Evolutionary conservation across 2,888 invertebrate species (phyloP).

Genomic region (Cybosia mesomella): DNA sequence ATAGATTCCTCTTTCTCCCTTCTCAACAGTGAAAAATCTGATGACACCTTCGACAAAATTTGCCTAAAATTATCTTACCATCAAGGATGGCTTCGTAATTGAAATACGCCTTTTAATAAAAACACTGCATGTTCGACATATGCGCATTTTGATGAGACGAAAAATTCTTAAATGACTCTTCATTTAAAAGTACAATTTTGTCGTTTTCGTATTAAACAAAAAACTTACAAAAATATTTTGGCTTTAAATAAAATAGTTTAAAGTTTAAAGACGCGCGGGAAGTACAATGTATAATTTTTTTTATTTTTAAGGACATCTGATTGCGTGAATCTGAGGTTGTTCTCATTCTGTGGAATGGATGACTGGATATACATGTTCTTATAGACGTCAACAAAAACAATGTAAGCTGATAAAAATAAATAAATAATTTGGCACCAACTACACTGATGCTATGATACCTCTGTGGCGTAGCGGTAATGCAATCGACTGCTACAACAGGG

Average conservation of each 20-base stretch:
- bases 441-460: too few relatives aligned
- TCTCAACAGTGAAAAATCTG: slow-evolving; percentile 57
- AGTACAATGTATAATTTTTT: slow-evolving; percentile 21
- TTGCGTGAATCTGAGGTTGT: slow-evolving; percentile 9
- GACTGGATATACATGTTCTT: background rate
- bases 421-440: too few relatives aligned
- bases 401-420: background rate
- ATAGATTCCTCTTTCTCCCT: too few relatives aligned
- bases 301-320: slow-evolving; percentile 32
- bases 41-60: slow-evolving; percentile 66
- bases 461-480: too few relatives aligned
- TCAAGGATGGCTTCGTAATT: slow-evolving; percentile 71
- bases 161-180: slow-evolving; percentile 69
- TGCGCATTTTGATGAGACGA: slow-evolving; percentile 73
- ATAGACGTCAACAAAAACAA: background rate
- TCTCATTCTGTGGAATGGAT: background rate
- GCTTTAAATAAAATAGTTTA: slow-evolving; percentile 48
- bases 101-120: slow-evolving; percentile 59
- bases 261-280: slow-evolving; percentile 33
- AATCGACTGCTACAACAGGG: too few relatives aligned
- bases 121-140: slow-evolving; percentile 51
- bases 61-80: slow-evolving; percentile 72
- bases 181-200: slow-evolving; percentile 73
- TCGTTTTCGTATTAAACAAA: slow-evolving; percentile 33
- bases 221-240: slow-evolving; percentile 46